These are phyloP conservation scores for Drosophila quadrilineata DNA, from an alignment of 1,140 invertebrate genomes.

Conservation along the genomic window DNA sequence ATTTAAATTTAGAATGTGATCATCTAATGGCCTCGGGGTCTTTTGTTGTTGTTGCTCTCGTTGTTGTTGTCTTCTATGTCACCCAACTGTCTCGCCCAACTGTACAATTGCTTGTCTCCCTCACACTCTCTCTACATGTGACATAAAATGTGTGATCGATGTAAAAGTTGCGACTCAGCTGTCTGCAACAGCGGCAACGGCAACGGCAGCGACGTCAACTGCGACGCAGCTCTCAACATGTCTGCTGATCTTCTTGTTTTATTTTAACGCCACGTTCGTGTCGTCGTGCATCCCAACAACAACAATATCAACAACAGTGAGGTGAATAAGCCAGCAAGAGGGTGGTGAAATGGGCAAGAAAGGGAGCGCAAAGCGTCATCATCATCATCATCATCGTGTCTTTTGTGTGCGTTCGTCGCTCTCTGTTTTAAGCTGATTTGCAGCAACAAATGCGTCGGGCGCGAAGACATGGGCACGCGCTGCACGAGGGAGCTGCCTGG, in stretches of 20 bases:
- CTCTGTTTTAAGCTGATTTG: constrained; percentile 62
- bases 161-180: constrained; percentile 70
- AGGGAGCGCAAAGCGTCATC: constrained; percentile 29
- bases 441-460: constrained; percentile 61
- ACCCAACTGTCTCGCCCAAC: constrained; percentile 67
- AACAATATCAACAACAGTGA: not conserved
- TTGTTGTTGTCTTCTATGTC: too few relatives aligned
- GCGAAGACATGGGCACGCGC: constrained; percentile 49
- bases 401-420: constrained; percentile 1
- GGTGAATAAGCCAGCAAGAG: not conserved
- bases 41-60: not conserved
- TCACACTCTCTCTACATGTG: constrained; percentile 55
- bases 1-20: constrained; percentile 74
- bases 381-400: too few relatives aligned
- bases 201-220: not conserved
- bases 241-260: constrained; percentile 65
- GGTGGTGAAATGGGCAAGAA: not conserved
- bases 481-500: not conserved
- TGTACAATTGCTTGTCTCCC: constrained; percentile 36
- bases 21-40: constrained; percentile 67
- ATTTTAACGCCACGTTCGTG: constrained; percentile 61
- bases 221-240: constrained; percentile 20
- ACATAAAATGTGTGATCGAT: constrained; percentile 78
- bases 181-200: constrained; percentile 21
- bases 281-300: constrained; percentile 8